phyloP scores from a whole-genome alignment of 2,888 invertebrate genomes.

The Aphidius colemani region DNA sequence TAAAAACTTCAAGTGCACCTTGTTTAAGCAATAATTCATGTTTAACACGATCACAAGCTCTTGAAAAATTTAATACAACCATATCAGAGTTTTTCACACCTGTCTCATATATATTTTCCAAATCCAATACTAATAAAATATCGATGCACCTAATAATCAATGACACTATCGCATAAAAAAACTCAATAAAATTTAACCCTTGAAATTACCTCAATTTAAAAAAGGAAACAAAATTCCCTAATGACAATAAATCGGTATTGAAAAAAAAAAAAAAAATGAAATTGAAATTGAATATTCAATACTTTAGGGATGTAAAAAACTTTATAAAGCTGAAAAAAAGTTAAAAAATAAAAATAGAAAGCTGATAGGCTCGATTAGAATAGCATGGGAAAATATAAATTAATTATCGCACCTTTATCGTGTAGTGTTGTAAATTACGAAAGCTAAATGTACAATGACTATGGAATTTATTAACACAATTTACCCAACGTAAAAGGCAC shows the following conservation, averaged over 20 bases:
- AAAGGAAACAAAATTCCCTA: too few species aligned
- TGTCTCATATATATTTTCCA: background rate
- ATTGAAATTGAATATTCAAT: constrained; percentile 14
- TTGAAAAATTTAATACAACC: background rate
- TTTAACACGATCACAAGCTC: constrained; percentile 7
- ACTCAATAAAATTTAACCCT: too few species aligned
- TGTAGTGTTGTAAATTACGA: constrained; percentile 36
- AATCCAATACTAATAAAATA: background rate
- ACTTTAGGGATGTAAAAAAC: too few species aligned
- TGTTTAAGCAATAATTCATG: constrained; percentile 14
- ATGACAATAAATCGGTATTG: too few species aligned
- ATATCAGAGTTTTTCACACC: background rate
- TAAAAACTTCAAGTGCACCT: constrained; percentile 1
- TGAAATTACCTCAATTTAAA: too few species aligned
- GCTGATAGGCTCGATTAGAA: background rate
- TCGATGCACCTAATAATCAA: background rate
- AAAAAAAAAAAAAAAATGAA: constrained; percentile 11
- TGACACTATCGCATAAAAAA: background rate
- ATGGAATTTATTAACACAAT: constrained; percentile 51
- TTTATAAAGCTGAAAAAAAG: too few species aligned
- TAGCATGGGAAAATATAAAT: constrained; percentile 38
- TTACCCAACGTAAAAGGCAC: constrained; percentile 47
- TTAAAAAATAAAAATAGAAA: background rate
- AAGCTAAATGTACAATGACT: constrained; percentile 31
- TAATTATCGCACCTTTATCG: constrained; percentile 42